These are phyloP conservation scores for Dryas iulia DNA, from an alignment of 1,140 invertebrate species.

Conservation along the genomic window DNA sequence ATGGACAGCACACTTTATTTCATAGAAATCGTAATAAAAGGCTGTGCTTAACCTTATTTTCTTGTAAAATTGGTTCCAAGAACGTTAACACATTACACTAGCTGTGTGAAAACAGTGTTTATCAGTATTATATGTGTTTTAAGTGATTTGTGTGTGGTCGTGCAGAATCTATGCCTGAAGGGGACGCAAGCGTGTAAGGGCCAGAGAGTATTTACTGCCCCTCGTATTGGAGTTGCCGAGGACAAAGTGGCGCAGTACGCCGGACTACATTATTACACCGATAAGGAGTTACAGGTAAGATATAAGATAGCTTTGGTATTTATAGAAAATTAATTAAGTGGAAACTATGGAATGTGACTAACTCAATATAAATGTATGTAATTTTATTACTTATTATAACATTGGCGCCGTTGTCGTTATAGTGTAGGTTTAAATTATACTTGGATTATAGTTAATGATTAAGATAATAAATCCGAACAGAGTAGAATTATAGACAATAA, in stretches of 20 bases:
- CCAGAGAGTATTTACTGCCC: conserved; percentile 87
- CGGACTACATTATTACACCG: conserved; percentile 94
- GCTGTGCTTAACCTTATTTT: background rate
- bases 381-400: background rate
- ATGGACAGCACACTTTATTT: background rate
- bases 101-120: conserved; percentile 39
- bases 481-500: no score
- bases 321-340: background rate
- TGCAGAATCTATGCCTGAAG: conserved; percentile 92
- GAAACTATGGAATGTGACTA: background rate
- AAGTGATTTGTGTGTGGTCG: conserved; percentile 60
- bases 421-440: no score
- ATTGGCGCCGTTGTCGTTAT: no score
- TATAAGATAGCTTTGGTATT: background rate
- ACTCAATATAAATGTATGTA: background rate
- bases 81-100: conserved; percentile 23
- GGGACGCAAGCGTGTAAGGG: conserved; percentile 91
- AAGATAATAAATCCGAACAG: no score
- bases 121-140: conserved; percentile 31
- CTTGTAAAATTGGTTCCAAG: conserved; percentile 22
- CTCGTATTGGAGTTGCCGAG: conserved; percentile 92
- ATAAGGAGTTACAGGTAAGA: conserved; percentile 91
- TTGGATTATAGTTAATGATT: no score
- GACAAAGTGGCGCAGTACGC: conserved; percentile 95
- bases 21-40: background rate